These are phyloP conservation scores for Nestor notabilis DNA, from an alignment of 2,113 vertebrate genomes.

Conservation along the genomic window DNA sequence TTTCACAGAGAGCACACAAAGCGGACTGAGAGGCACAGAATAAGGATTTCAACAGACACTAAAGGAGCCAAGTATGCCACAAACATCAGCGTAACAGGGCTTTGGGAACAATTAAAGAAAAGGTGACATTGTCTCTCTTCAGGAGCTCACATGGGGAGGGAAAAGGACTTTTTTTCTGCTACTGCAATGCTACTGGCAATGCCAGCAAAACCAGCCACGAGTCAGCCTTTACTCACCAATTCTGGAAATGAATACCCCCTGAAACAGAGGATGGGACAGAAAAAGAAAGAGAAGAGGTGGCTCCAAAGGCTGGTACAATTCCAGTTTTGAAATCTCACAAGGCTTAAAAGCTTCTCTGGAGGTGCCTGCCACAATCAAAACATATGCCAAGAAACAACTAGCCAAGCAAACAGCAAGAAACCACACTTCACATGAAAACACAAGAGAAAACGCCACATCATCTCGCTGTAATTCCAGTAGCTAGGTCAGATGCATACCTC, in stretches of 20 bases:
- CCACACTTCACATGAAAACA: neutral
- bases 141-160: neutral
- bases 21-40: neutral
- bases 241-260: neutral
- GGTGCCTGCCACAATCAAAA: neutral
- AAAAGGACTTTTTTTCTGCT: neutral
- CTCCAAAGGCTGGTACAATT: neutral
- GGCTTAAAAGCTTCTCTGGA: neutral
- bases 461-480: neutral
- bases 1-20: neutral
- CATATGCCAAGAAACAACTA: neutral
- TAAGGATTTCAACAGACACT: neutral
- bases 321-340: neutral
- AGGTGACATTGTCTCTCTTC: neutral
- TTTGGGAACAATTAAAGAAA: neutral
- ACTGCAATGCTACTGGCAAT: neutral
- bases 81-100: neutral
- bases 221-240: neutral
- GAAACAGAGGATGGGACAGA: neutral
- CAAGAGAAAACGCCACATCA: accelerated
- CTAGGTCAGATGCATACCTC: neutral
- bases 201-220: neutral
- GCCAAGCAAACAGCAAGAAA: neutral
- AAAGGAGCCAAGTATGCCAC: neutral
- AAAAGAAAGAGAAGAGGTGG: neutral